Conservation (phyloP, 2,113 vertebrate genomes). For the Jacana jacana region DNA sequence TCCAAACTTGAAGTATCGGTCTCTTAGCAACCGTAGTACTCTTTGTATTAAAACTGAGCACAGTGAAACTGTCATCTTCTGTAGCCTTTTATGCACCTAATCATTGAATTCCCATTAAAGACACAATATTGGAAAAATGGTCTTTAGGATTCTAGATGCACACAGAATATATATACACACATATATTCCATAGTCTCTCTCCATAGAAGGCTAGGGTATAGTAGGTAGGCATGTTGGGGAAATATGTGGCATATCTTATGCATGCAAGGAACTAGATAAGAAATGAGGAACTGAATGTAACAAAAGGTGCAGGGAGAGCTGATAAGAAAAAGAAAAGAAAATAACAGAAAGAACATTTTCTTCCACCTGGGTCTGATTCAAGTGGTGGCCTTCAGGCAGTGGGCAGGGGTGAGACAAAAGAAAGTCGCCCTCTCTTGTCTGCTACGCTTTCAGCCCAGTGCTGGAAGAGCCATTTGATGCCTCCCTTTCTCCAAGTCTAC, state of each 20-base stretch:
- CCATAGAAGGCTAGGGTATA: neutral
- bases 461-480: neutral
- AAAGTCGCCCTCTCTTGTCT: neutral
- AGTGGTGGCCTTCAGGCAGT: neutral
- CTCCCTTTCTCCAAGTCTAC: constrained; percentile 3
- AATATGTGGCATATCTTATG: constrained; percentile 22
- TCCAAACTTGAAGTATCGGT: constrained; percentile 62
- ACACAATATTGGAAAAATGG: neutral
- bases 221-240: constrained; percentile 23
- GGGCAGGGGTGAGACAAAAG: neutral
- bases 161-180: neutral
- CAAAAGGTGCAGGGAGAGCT: neutral
- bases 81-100: constrained; percentile 33
- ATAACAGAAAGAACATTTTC: neutral
- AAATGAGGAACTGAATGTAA: neutral
- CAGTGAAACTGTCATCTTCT: constrained; percentile 14
- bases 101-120: constrained; percentile 34
- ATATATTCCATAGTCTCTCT: neutral
- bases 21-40: constrained; percentile 72
- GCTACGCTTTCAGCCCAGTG: neutral
- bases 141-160: neutral
- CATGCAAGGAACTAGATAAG: neutral
- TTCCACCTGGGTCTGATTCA: neutral
- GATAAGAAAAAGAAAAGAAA: neutral
- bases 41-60: constrained; percentile 57